Base-by-base conservation (phyloP, 2,888 invertebrate genomes). In the Uropetala carovei region DNA sequence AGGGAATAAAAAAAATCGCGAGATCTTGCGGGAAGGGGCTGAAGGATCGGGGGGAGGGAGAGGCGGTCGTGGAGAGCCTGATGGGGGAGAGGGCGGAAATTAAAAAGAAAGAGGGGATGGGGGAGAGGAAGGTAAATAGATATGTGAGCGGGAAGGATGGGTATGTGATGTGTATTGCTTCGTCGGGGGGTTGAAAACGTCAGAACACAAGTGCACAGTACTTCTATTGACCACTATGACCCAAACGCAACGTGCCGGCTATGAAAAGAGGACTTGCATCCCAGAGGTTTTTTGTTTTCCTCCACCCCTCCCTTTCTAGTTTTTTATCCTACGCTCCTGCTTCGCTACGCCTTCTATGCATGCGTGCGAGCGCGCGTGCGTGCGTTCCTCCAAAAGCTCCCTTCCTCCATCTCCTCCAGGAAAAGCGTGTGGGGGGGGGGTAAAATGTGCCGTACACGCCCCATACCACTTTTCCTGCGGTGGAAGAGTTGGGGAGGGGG, bases 111-210 rank as follows among this genome's bases (percentile, higher is more conserved):
- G n/a, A 82, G 57, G 18, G n/a, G 16, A 1, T 16, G 43, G 9
- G 83, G 9, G 22, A 10, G 8, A 18, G 58, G 86, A 64, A 43
- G 68, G 89, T 89, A 89, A 89, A 89, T 89, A 89, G 89, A 89
- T 89, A 68, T n/a, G 68, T 43, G 83, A 10, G 56, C 14, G 57
- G 83, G 83, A 83, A 56, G 57, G 57, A 83, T 57, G 83, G 30
- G 59, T 22, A 9, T 64, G 89, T 89, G 89, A 89, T 89, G 64
- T 89, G 89, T 89, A 89, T 89, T 89, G 89, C 89, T 64, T 89
- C 43, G 89, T 30, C 43, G 60, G 64, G 57, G 89, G 89, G 89
- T 89, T 89, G 89, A 64, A 89, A 89, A 89, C 89, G 89, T 89
- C 89, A 89, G 89, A 43, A n/a, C 64, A 89, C 64, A 68, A 89